Evolutionary conservation across 2,113 vertebrate genomes (phyloP).

Genomic region (Recurvirostra avosetta): DNA sequence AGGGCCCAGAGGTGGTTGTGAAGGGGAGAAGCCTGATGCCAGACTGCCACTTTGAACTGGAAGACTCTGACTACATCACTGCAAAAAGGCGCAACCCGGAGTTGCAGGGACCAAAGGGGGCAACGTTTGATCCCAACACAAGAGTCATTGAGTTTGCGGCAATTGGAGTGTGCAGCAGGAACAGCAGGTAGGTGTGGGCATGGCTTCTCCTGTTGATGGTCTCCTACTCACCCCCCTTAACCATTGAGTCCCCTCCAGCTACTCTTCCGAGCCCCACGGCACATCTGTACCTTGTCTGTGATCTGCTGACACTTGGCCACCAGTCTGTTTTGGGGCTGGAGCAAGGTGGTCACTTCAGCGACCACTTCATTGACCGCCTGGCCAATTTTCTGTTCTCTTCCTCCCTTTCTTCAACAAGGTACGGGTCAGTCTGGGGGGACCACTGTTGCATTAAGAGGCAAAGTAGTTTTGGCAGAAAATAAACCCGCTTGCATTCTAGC

Average conservation of each 20-base stretch:
- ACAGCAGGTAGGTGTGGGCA: slow-evolving; percentile 68
- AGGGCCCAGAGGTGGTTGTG: slow-evolving; percentile 68
- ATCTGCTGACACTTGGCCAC: neutral
- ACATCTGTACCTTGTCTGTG: neutral
- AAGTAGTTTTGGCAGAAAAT: too few species aligned
- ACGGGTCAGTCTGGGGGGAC: too few species aligned
- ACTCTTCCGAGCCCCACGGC: neutral
- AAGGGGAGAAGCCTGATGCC: slow-evolving; percentile 80
- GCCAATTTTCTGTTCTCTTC: neutral
- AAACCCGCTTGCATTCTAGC: too few species aligned
- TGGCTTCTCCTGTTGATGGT: neutral
- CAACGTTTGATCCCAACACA: slow-evolving; percentile 69
- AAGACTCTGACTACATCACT: slow-evolving; percentile 83
- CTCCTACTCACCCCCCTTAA: neutral
- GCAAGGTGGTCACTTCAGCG: neutral
- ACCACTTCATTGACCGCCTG: neutral
- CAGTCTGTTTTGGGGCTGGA: neutral
- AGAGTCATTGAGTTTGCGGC: slow-evolving; percentile 82
- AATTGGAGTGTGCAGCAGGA: slow-evolving; percentile 68
- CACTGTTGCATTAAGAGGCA: too few species aligned
- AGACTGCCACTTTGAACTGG: slow-evolving; percentile 84
- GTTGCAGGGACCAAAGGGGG: slow-evolving; percentile 28
- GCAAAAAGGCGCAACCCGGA: slow-evolving; percentile 54
- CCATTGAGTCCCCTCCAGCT: neutral
- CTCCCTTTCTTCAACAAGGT: neutral